These are phyloP conservation scores for Charadrius vociferus DNA, from an alignment of 2,113 vertebrate genomes.

Conservation along the genomic window DNA sequence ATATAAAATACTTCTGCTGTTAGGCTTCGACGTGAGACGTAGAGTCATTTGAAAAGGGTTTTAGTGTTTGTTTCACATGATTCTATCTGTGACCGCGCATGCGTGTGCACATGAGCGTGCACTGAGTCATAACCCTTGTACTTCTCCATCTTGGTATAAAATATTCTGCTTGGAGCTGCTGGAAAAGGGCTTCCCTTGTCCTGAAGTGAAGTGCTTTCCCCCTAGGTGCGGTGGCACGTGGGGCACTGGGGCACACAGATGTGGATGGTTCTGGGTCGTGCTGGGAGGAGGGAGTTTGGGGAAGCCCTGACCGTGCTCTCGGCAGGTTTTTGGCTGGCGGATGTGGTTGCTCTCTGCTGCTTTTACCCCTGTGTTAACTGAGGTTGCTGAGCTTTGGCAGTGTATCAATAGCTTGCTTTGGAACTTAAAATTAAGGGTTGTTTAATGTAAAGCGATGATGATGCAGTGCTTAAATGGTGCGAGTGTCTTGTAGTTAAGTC, in stretches of 20 bases:
- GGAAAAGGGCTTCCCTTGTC: neutral
- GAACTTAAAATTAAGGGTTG: neutral
- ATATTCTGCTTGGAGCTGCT: neutral
- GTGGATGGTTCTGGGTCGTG: neutral
- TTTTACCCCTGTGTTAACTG: neutral
- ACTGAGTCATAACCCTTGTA: rapidly evolving
- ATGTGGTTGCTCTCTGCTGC: neutral
- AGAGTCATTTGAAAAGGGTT: neutral
- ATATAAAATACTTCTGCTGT: neutral
- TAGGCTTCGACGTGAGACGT: neutral
- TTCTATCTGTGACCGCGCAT: rapidly evolving
- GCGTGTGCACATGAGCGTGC: rapidly evolving
- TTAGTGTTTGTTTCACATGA: neutral
- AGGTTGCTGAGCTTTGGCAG: neutral
- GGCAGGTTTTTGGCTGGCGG: neutral
- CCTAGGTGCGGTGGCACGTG: rapidly evolving
- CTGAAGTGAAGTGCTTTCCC: neutral
- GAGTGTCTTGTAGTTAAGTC: neutral
- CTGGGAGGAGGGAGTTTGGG: neutral
- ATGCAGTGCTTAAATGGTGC: neutral
- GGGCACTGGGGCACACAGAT: rapidly evolving
- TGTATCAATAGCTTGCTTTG: neutral
- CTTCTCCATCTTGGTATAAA: rapidly evolving
- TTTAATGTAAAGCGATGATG: neutral
- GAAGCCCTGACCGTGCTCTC: neutral